Percentiles rank a stretch among this genome's conserved stretches.
phyloP scores from a whole-genome alignment of 2,797 vertebrate species.

The Anguilla marmorata region DNA sequence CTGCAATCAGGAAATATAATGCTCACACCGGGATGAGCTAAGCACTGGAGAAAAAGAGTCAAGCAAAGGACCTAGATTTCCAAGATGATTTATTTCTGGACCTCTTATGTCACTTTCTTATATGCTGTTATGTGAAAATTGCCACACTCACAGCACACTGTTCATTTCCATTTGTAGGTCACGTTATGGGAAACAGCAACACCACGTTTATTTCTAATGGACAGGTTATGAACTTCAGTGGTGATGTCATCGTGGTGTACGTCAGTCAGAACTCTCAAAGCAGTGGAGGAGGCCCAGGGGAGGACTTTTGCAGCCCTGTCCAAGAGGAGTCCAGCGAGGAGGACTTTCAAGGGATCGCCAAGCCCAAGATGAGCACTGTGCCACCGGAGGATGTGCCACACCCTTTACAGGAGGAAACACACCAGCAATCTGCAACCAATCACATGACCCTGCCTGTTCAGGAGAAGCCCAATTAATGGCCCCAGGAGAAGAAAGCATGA shows the following conservation, averaged over 20 bases:
- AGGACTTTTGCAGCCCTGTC: constrained; percentile 81
- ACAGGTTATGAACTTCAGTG: constrained; percentile 98
- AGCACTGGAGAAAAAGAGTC: not conserved
- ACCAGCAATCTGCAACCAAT: not conserved
- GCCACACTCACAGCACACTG: not conserved
- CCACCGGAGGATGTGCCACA: constrained; percentile 3
- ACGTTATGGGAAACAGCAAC: constrained; percentile 92
- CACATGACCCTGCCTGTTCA: constrained; percentile 24
- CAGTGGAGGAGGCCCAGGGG: constrained; percentile 61
- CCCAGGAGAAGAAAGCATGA: not conserved
- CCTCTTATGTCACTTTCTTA: not conserved
- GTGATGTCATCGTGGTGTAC: constrained; percentile 94
- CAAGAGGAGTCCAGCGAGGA: constrained; percentile 85
- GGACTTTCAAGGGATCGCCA: constrained; percentile 72
- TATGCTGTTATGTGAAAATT: not conserved
- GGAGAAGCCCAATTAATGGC: constrained; percentile 19
- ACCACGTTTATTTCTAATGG: constrained; percentile 97
- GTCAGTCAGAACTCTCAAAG: constrained; percentile 87
- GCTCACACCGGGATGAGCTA: not conserved
- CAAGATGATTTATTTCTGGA: not conserved
- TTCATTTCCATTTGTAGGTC: constrained; percentile 68
- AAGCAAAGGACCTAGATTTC: not conserved
- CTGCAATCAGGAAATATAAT: not conserved
- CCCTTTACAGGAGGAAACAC: constrained; percentile 22
- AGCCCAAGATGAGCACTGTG: constrained; percentile 50